Conservation (phyloP, 2,113 vertebrate genomes). For the Callipepla squamata region DNA sequence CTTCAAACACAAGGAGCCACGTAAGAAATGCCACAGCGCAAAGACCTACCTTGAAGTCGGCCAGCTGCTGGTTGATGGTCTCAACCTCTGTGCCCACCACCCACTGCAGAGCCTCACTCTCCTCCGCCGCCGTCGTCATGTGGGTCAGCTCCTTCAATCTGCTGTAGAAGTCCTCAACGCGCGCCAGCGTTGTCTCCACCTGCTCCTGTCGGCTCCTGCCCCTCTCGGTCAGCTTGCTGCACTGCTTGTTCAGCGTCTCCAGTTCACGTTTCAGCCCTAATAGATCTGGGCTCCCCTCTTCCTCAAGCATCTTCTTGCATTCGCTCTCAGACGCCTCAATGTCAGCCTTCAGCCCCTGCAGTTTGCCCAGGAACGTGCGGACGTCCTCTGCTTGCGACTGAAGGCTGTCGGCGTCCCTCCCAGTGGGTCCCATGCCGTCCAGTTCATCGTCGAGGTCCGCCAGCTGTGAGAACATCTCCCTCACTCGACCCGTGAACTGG, state of each 20-base stretch:
- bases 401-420: constrained; percentile 90
- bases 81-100: constrained; percentile 94
- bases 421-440: constrained; percentile 90
- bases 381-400: constrained; percentile 93
- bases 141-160: constrained; percentile 85
- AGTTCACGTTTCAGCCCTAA: constrained; percentile 91
- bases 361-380: constrained; percentile 83
- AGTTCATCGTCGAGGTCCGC: constrained; percentile 94
- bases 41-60: constrained; percentile 91
- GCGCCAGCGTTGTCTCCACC: constrained; percentile 82
- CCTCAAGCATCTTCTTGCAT: constrained; percentile 88
- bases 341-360: constrained; percentile 82
- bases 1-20: neutral
- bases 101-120: constrained; percentile 86
- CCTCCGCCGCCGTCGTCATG: constrained; percentile 84
- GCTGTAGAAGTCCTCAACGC: constrained; percentile 89
- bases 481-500: constrained; percentile 88
- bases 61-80: constrained; percentile 91
- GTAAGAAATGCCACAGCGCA: rapidly evolving
- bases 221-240: constrained; percentile 89
- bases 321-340: constrained; percentile 85
- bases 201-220: constrained; percentile 86
- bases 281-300: constrained; percentile 92
- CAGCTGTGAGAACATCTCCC: constrained; percentile 93
- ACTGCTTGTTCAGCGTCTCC: constrained; percentile 92